phyloP scores from a whole-genome alignment of 2,888 invertebrate species.

The Ferrisia virgata region DNA sequence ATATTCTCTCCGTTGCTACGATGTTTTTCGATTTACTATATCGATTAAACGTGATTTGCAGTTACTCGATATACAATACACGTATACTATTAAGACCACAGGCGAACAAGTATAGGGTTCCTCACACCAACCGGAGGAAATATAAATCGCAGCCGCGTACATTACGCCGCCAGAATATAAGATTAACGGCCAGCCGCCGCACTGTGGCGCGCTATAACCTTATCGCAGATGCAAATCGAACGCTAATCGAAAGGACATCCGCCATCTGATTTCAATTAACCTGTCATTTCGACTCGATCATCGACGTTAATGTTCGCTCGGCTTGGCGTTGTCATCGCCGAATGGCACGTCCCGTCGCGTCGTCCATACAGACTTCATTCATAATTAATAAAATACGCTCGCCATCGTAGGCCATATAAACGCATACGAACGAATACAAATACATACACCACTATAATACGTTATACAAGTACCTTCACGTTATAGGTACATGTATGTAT shows the following conservation, averaged over 20 bases:
- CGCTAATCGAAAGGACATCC: slow-evolving; percentile 9
- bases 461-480: not conserved
- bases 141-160: not conserved
- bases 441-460: too few relatives aligned
- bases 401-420: too few relatives aligned
- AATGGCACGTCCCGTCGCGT: not conserved
- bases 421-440: too few relatives aligned
- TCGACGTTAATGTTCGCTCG: not conserved
- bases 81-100: not conserved
- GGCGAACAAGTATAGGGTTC: not conserved
- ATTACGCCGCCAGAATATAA: not conserved
- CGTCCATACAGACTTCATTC: not conserved
- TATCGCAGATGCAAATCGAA: not conserved
- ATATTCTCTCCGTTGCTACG: not conserved
- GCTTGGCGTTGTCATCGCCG: not conserved
- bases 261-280: not conserved
- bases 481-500: not conserved
- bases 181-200: not conserved
- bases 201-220: not conserved
- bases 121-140: not conserved
- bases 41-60: too few relatives aligned
- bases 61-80: too few relatives aligned
- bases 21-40: not conserved
- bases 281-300: not conserved
- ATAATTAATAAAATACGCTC: not conserved